Percentiles rank a stretch among this genome's conserved stretches.
Conservation (phyloP, 2,888 invertebrate genomes). For the Heliconius aoede region DNA sequence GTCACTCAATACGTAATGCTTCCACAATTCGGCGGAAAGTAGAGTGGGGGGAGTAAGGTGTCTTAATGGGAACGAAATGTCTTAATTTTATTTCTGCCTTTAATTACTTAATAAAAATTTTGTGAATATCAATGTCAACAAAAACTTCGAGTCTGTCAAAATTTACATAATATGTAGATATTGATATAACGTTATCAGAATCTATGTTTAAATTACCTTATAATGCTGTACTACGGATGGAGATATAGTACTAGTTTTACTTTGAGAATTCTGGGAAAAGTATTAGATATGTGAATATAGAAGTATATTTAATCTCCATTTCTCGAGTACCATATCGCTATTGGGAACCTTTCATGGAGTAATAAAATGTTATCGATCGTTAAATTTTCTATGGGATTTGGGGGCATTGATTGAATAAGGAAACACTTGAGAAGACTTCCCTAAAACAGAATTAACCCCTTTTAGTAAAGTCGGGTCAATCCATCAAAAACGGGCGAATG, state of each 20-base stretch:
- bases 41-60: no score
- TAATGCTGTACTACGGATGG: background rate
- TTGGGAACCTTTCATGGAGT: conserved; percentile 11
- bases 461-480: conserved; percentile 27
- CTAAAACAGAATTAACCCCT: conserved; percentile 27
- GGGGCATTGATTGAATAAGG: conserved; percentile 28
- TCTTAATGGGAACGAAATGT: background rate
- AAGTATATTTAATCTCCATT: background rate
- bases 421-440: conserved; percentile 20
- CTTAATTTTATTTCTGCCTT: background rate
- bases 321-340: background rate
- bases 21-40: background rate
- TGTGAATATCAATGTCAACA: no score
- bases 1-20: background rate
- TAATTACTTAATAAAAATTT: no score
- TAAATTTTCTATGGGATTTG: conserved; percentile 14
- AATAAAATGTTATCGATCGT: conserved; percentile 21
- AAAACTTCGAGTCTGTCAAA: background rate
- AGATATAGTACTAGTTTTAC: no score
- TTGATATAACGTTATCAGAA: background rate
- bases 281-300: background rate
- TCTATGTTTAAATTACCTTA: background rate
- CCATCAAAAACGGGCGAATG: conserved; percentile 5
- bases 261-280: no score
- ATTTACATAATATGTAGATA: conserved; percentile 3